A percentile compares a stretch with the other conserved stretches of the same genome.
Evolutionary conservation across 2,888 invertebrate genomes (phyloP).

Genomic region (Aspidapion aeneum): DNA sequence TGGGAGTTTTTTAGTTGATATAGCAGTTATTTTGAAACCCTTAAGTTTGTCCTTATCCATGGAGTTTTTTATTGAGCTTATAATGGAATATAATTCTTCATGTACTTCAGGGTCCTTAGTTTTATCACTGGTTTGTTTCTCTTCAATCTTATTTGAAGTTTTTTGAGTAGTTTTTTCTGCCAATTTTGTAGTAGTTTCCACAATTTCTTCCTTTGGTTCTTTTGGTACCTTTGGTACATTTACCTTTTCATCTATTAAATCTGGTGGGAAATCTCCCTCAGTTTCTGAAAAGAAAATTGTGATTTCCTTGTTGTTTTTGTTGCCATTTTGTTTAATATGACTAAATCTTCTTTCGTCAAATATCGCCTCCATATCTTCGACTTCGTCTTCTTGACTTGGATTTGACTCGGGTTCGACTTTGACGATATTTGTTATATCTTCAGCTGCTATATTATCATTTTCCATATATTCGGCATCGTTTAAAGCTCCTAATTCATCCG

Average conservation of each 20-base stretch:
- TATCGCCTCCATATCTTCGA: conserved; percentile 15
- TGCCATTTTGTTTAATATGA: not conserved
- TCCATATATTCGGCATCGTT: not conserved
- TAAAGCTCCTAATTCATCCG: conserved; percentile 12
- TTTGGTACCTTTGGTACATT: too few relatives aligned
- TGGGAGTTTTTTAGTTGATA: not conserved
- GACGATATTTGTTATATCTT: conserved; percentile 7
- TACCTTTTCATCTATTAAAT: not conserved
- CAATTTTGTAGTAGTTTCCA: too few relatives aligned
- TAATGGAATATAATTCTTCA: not conserved
- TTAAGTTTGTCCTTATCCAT: not conserved
- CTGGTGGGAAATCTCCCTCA: not conserved
- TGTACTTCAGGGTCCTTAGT: not conserved
- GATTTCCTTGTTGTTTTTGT: conserved; percentile 2
- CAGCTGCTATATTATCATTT: not conserved
- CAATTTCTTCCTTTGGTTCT: too few relatives aligned
- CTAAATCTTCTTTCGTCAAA: conserved; percentile 5
- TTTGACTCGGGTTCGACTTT: conserved; percentile 4
- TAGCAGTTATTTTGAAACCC: not conserved
- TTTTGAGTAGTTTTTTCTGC: too few relatives aligned
- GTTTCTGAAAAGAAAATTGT: not conserved
- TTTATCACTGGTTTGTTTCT: not conserved
- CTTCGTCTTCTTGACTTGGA: conserved; percentile 7
- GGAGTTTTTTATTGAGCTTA: not conserved
- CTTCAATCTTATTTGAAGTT: too few relatives aligned